phyloP scores from a whole-genome alignment of 2,888 invertebrate species.

The Chloroclystis v-ata region DNA sequence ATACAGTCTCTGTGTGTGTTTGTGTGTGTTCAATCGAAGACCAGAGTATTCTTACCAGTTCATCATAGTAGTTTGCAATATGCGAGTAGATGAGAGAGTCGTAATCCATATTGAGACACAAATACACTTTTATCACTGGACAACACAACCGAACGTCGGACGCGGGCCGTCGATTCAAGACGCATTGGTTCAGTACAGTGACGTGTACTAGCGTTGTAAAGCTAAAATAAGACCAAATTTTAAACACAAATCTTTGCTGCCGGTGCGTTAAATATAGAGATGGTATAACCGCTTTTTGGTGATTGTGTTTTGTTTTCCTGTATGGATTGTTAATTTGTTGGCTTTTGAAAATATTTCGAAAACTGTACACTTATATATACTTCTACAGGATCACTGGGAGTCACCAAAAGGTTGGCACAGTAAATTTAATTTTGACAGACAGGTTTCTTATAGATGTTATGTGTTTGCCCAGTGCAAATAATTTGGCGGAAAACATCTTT shows the following conservation, averaged over 20 bases:
- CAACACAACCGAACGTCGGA: constrained; percentile 22
- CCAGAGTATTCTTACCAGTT: constrained; percentile 75
- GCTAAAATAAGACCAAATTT: constrained; percentile 80
- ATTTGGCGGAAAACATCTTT: too few relatives aligned
- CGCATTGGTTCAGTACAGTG: constrained; percentile 70
- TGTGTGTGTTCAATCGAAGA: too few relatives aligned
- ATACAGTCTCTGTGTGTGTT: too few relatives aligned
- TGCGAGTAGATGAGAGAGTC: constrained; percentile 81
- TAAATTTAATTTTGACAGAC: too few relatives aligned
- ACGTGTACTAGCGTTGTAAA: constrained; percentile 75
- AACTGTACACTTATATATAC: too few relatives aligned
- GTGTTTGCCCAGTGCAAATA: too few relatives aligned
- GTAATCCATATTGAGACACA: constrained; percentile 77
- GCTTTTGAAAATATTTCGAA: background rate
- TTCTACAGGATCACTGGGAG: background rate
- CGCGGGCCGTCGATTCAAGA: constrained; percentile 68
- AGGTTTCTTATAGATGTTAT: too few relatives aligned
- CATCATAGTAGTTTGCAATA: constrained; percentile 80
- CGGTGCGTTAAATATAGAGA: constrained; percentile 52
- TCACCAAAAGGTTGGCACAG: too few relatives aligned
- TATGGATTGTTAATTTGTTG: background rate
- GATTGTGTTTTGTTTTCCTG: constrained; percentile 4
- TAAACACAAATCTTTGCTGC: constrained; percentile 77
- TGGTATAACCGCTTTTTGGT: constrained; percentile 42
- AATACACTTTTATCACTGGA: constrained; percentile 17